Evolutionary conservation across 2,797 vertebrate species (phyloP).

Genomic region (Dallia pectoralis): DNA sequence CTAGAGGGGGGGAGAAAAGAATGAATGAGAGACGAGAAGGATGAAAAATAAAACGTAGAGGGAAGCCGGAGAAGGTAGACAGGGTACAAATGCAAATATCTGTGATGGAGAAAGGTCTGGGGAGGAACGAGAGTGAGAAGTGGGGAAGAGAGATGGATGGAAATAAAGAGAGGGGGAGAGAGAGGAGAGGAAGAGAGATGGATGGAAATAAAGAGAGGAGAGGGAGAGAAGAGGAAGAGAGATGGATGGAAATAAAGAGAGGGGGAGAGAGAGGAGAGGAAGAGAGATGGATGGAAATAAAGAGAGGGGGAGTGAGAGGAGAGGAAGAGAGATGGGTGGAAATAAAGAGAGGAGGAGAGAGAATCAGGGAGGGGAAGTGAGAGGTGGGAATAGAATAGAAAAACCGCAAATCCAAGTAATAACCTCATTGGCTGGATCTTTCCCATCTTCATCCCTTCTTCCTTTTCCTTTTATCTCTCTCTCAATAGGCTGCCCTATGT

Average conservation of each 20-base stretch:
- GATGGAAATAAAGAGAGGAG: neutral
- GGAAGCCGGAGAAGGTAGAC: neutral
- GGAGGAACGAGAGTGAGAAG: constrained; percentile 30
- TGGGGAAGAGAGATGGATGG: too few species aligned
- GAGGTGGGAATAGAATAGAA: neutral
- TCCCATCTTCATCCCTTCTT: constrained; percentile 14
- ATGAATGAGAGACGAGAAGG: neutral
- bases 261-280: neutral
- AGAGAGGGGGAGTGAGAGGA: neutral
- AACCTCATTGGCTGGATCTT: constrained; percentile 57
- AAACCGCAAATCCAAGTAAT: constrained; percentile 58
- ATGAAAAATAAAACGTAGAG: neutral
- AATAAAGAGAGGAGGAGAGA: neutral
- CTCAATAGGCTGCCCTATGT: constrained; percentile 24
- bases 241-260: constrained; percentile 22
- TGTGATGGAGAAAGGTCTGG: neutral
- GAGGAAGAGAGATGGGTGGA: constrained; percentile 33
- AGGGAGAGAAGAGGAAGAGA: constrained; percentile 14
- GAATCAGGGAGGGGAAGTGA: neutral
- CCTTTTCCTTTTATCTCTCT: neutral
- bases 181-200: too few species aligned
- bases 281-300: neutral
- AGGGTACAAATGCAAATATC: neutral
- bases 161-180: too few species aligned
- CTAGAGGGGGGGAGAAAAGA: constrained; percentile 29